Conservation (phyloP, 2,888 invertebrate species). For the Ormyrus labotus region DNA sequence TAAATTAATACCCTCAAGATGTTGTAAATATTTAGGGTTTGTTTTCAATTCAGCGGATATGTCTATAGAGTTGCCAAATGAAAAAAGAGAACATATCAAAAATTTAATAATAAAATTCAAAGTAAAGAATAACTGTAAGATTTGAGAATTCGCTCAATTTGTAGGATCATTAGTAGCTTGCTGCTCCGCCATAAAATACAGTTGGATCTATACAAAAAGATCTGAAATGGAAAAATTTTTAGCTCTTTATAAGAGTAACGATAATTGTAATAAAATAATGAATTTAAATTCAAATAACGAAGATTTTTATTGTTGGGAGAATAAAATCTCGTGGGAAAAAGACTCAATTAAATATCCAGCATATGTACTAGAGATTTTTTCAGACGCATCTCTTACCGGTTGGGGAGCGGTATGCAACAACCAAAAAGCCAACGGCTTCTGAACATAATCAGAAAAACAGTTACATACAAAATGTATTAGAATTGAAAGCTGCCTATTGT, state of each 20-base stretch:
- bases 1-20: background rate
- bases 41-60: background rate
- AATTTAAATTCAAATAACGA: background rate
- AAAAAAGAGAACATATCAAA: background rate
- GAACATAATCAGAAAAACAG: background rate
- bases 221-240: conserved; percentile 24
- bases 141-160: conserved; percentile 31
- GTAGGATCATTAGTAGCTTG: conserved; percentile 30
- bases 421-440: background rate
- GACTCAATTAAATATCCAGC: background rate
- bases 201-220: conserved; percentile 15
- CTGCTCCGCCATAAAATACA: conserved; percentile 27
- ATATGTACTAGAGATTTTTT: conserved; percentile 28
- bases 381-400: conserved; percentile 17
- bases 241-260: conserved; percentile 6
- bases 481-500: conserved; percentile 16
- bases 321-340: background rate
- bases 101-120: background rate
- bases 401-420: conserved; percentile 3
- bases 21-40: conserved; percentile 8
- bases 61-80: background rate
- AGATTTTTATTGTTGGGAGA: conserved; percentile 9
- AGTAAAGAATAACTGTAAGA: background rate
- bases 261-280: conserved; percentile 27
- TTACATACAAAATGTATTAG: conserved; percentile 27